Percentiles rank a stretch among this genome's conserved stretches.
Conservation (phyloP, 2,888 invertebrate genomes). For the Drosophila prolongata region DNA sequence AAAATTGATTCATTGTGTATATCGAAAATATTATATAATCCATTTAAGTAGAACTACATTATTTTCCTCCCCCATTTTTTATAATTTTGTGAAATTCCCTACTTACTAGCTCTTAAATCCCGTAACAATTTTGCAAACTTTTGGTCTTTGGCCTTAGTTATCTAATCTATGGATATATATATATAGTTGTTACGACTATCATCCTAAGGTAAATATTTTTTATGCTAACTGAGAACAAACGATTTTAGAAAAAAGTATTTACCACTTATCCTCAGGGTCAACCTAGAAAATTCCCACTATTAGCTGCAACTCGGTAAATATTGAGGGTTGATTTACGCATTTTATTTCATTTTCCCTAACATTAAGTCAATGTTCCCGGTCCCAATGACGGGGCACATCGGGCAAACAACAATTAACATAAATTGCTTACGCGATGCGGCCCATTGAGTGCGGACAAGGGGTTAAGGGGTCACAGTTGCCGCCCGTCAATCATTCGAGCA, state of each 20-base stretch:
- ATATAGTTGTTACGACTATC: background rate
- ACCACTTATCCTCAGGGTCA: background rate
- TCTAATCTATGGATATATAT: background rate
- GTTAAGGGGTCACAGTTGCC: slow-evolving; percentile 39
- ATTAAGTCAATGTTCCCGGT: slow-evolving; percentile 7
- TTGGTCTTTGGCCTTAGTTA: background rate
- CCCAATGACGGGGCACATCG: slow-evolving; percentile 6
- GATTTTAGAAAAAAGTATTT: background rate
- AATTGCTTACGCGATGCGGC: slow-evolving; percentile 60
- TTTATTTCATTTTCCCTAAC: background rate
- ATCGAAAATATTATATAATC: too few relatives aligned
- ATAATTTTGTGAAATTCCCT: background rate
- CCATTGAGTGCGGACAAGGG: slow-evolving; percentile 59
- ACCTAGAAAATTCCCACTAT: slow-evolving; percentile 7
- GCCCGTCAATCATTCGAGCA: slow-evolving; percentile 65
- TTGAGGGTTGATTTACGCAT: slow-evolving; percentile 1
- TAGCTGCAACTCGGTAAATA: slow-evolving; percentile 2
- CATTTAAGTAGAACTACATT: too few relatives aligned
- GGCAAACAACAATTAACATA: slow-evolving; percentile 61
- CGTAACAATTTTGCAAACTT: background rate
- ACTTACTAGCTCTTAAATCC: too few relatives aligned
- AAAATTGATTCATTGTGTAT: too few relatives aligned
- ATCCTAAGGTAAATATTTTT: background rate
- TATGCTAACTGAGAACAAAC: background rate
- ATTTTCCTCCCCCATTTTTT: background rate